Conservation (phyloP, 1,140 invertebrate species). For the Dendroctonus ponderosae region DNA sequence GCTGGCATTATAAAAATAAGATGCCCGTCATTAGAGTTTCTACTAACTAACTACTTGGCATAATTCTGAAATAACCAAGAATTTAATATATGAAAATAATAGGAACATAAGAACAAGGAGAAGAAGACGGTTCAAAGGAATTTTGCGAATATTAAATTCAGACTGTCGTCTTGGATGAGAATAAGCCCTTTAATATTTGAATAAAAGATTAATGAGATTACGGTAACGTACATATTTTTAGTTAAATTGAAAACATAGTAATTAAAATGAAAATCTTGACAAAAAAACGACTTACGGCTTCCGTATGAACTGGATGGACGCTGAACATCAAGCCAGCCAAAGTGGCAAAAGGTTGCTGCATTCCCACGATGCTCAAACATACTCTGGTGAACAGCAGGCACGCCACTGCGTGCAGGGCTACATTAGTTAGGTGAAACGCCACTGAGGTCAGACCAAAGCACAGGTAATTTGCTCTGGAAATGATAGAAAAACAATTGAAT, state of each 20-base stretch:
- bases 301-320: constrained; percentile 86
- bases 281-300: constrained; percentile 65
- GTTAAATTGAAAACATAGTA: too few relatives aligned
- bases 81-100: constrained; percentile 8
- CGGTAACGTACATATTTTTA: too few relatives aligned
- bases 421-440: constrained; percentile 75
- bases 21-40: too few relatives aligned
- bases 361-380: constrained; percentile 62
- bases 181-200: too few relatives aligned
- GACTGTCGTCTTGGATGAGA: too few relatives aligned
- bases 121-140: not conserved
- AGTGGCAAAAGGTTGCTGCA: constrained; percentile 65
- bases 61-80: constrained; percentile 6
- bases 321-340: constrained; percentile 77
- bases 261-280: too few relatives aligned
- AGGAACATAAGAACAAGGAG: too few relatives aligned
- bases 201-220: too few relatives aligned
- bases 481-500: not conserved
- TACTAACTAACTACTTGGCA: too few relatives aligned
- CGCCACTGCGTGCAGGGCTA: constrained; percentile 69
- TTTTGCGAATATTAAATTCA: constrained; percentile 6
- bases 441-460: constrained; percentile 65
- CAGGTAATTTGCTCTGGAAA: constrained; percentile 70
- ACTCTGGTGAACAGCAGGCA: constrained; percentile 70
- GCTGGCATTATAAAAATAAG: too few relatives aligned